Evolutionary conservation across 2,888 invertebrate genomes (phyloP), one percentile per base, ranked within the genome.

Genomic region (Myopa tessellatipennis): DNA sequence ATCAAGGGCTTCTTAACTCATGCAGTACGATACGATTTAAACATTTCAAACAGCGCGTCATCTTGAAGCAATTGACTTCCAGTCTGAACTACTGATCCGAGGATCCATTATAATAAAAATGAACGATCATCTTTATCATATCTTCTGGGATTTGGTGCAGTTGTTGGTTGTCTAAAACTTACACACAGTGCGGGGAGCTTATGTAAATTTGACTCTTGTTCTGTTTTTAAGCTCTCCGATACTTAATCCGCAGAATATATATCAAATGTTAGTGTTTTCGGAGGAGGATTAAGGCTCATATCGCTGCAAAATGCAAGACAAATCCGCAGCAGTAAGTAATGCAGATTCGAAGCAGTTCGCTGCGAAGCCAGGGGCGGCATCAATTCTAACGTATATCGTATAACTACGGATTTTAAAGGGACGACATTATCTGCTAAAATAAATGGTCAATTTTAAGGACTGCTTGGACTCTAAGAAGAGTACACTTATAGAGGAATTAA

Each of bases 71-170:
- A 67, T 55, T 67, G 74, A 67, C 67, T 67, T 67, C 74, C 74
- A 50, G 67, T 55, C 58, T 55, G 45, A 67, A 74, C 74, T 74
- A 67, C 74, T 58, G 74, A 74, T 74, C 74, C 55, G 55, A 34
- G 67, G 52, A 67, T 65, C 67, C 74, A 74, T 74, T 74, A 74
- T 74, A 74, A 74, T 74, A 74, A 74, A 74, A 74, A 26, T 67
- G 74, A 74, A 74, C 74, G 74, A 74, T 74, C 74, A 74, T 74
- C 58, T 74, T 38, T 67, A 67, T 74, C 68, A 74, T 55, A 34
- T 67, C 67, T 74, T 52, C 65, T 36, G 74, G 52, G 65, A 74
- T 55, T 67, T 67, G 58, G 8, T 50, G 65, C 65, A 65, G 14
- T 36, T 50, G 55, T 61, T 10, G 61, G 1, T 61, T 26, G 61